Evolutionary conservation across 2,113 vertebrate species (phyloP), one percentile per base, ranked within the genome.

Genomic region (Ceyx cyanopectus): DNA sequence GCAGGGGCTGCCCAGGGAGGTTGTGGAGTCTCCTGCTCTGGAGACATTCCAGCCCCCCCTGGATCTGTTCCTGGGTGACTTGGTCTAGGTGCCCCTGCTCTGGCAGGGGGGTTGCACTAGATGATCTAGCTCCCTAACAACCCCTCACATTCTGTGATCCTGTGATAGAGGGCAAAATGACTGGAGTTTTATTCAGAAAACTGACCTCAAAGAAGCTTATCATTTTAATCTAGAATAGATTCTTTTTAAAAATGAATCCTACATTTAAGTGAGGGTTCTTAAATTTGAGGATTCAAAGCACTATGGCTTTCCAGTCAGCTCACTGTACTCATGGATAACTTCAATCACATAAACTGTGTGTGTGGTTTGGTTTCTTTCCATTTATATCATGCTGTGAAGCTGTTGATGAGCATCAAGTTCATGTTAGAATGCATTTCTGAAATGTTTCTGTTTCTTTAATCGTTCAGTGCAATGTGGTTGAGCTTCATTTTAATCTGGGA

Each of bases 381-480:
- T n/a, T 67, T 66, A 2, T 17, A 1, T 46, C 56, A 10, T 1
- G 1, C 8, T 0, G 0, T 22, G n/a, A 6, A 10, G 11, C 18
- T 72, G 14, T 41, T 34, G 27, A 9, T 21, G 27, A 53, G 34
- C 40, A n/a, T 29, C 4, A 2, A 58, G 30, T 66, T 58, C 14
- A 22, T 10, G 12, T 10, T 57, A 14, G 15, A 58, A 29, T 22
- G 9, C 2, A 0, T 24, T 90, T 81, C 61, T 29, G 22, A 62
- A 43, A 37, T 9, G 3, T 45, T 58, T 60, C 12, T 53, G 2
- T 37, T 58, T 7, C 4, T 34, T 78, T 14, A 30, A 37, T 40
- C 1, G 69, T 12, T 83, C 26, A 9, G 4, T 61, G 13, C 5
- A 3, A n/a, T 24, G 3, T 57, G 74, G 20, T 8, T 67, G 29